Evolutionary conservation across 2,797 vertebrate genomes (phyloP), one percentile per base, ranked within the genome.

Genomic region (Miichthys miiuy): DNA sequence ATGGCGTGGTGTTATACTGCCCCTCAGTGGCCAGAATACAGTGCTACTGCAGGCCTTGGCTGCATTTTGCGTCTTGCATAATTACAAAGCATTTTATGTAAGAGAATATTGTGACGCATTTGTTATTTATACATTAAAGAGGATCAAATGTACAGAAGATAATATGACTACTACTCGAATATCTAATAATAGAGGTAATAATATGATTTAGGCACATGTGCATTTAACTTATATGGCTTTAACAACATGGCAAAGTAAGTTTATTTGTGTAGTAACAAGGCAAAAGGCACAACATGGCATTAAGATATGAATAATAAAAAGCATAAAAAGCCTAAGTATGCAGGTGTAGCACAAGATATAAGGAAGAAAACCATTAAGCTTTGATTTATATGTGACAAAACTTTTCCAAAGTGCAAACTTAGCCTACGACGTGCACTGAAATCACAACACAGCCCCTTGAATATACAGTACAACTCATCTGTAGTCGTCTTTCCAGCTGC

Each of bases 21-120:
- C 83, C 1, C 74, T 2, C 6, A 54, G 82, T 80, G 91, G 87
- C 2, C 8, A 54, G 41, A 50, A 6, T 0, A 0, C 2, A 1
- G 16, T 9, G 79, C 70, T 85, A 18, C 81, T 1, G 2, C 23
- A 12, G 48, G 3, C 25, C 47, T 18, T 34, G 14, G 5, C 70
- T 17, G 76, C 34, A 38, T 23, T 75, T 47, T 7, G 9, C n/a
- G 3, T 52, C 80, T 93, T 90, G 87, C 87, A 88, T 91, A 92
- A 92, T 90, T 80, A 79, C 55, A 70, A 52, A 41, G 52, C 34
- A 55, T 63, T 94, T 92, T 92, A 90, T 80, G 10, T 90, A 89
- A 91, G 61, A 68, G 18, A 18, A 41, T 64, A 34, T 68, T 85
- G 68, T 90, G 89, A 90, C 86, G 87, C 81, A 92, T 66, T 72